phyloP scores from a whole-genome alignment of 2,797 vertebrate species.

The Takifugu ocellatus region DNA sequence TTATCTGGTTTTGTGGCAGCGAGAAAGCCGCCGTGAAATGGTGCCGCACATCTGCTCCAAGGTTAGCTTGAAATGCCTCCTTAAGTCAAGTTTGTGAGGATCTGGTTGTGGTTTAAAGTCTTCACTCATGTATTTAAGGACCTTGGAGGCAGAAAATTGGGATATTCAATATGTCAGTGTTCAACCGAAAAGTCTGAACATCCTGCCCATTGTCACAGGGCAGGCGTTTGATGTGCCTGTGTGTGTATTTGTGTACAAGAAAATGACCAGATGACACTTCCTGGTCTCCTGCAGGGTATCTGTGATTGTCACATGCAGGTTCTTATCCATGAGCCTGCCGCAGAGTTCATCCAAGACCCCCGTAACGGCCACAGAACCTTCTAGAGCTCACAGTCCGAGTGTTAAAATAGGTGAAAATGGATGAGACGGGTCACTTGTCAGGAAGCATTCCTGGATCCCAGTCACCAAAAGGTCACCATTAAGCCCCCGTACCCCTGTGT shows the following conservation, averaged over 20 bases:
- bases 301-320: constrained; percentile 38
- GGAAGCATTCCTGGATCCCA: constrained; percentile 45
- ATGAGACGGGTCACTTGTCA: constrained; percentile 36
- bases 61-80: not conserved
- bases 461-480: constrained; percentile 35
- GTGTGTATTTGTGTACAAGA: constrained; percentile 30
- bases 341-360: constrained; percentile 10
- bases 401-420: constrained; percentile 21
- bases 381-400: not conserved
- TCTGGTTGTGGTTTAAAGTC: not conserved
- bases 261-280: constrained; percentile 50
- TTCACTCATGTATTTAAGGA: constrained; percentile 32
- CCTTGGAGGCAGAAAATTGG: constrained; percentile 31
- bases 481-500: constrained; percentile 1
- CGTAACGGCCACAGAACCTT: not conserved
- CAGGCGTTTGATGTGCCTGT: constrained; percentile 24
- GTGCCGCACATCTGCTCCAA: too few species aligned
- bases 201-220: constrained; percentile 49
- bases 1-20: not conserved
- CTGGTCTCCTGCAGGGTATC: constrained; percentile 54
- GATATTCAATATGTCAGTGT: constrained; percentile 21
- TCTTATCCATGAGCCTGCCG: constrained; percentile 46
- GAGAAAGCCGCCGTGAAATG: too few species aligned
- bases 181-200: constrained; percentile 35
- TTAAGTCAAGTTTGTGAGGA: not conserved